Evolutionary conservation across 2,888 invertebrate genomes (phyloP).

Genomic region (Lasioglossum lativentre): DNA sequence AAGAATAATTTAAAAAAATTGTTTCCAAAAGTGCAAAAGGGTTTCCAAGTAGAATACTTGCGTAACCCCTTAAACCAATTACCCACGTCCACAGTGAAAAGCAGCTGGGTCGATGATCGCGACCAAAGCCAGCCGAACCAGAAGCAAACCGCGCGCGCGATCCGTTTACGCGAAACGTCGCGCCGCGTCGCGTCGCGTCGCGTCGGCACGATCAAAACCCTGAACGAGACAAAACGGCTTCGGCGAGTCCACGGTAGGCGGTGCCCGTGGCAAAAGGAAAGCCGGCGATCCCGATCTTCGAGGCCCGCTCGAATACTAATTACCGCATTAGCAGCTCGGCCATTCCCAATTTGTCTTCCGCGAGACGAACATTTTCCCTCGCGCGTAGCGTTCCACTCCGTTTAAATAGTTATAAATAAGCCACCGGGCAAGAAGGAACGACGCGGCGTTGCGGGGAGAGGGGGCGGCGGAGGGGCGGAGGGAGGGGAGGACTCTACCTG

Average conservation of each 20-base stretch:
- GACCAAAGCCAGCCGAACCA: background rate
- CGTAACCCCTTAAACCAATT: too few relatives aligned
- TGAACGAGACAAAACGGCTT: background rate
- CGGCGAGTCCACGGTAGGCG: too few relatives aligned
- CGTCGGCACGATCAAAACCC: constrained; percentile 29
- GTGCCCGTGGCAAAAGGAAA: constrained; percentile 1
- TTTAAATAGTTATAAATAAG: constrained; percentile 65
- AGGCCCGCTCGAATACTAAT: constrained; percentile 53
- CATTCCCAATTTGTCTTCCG: constrained; percentile 57
- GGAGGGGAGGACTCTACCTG: constrained; percentile 31
- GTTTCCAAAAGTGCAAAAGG: too few relatives aligned
- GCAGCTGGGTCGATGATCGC: background rate
- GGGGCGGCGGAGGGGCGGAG: background rate
- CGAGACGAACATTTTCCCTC: constrained; percentile 52
- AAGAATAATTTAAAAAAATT: too few relatives aligned
- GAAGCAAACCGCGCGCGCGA: background rate
- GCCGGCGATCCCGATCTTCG: constrained; percentile 50
- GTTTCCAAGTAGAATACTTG: too few relatives aligned
- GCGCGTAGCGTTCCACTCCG: constrained; percentile 55
- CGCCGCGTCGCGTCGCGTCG: constrained; percentile 14
- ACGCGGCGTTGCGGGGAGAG: background rate
- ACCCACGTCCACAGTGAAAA: too few relatives aligned
- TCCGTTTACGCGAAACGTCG: background rate
- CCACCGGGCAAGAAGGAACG: constrained; percentile 4
- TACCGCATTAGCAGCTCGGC: constrained; percentile 53